A percentile compares a stretch with the other conserved stretches of the same genome.
These are phyloP conservation scores for Syngnathus scovelli DNA, from an alignment of 2,113 vertebrate species.

Conservation along the genomic window DNA sequence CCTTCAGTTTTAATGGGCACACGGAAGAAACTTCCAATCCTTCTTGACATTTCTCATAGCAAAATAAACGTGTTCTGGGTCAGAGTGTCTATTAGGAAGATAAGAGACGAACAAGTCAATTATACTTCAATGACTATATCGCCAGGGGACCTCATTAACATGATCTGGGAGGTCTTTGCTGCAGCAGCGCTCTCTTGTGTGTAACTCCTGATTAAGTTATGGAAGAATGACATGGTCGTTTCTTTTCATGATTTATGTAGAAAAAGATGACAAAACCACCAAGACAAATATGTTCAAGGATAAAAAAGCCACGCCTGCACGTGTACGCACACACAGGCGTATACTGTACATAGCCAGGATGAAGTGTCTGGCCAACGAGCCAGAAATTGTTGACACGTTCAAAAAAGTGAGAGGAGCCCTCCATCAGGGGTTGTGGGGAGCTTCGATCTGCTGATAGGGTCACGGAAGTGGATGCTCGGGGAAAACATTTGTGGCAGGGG, in stretches of 20 bases:
- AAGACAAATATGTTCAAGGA: slow-evolving; percentile 51
- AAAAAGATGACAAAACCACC: slow-evolving; percentile 38
- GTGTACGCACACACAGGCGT: slow-evolving; percentile 31
- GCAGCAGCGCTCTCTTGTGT: slow-evolving; percentile 78
- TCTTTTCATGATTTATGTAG: slow-evolving; percentile 56
- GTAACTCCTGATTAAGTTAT: slow-evolving; percentile 91
- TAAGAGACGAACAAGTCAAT: slow-evolving; percentile 98
- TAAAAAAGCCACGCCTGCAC: slow-evolving; percentile 10
- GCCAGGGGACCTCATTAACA: slow-evolving; percentile 99
- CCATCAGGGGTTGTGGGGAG: slow-evolving; percentile 70
- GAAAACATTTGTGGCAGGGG: slow-evolving; percentile 80
- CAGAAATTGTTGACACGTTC: slow-evolving; percentile 83
- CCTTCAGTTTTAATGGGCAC: slow-evolving; percentile 96
- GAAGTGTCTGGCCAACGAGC: slow-evolving; percentile 76
- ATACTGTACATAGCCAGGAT: slow-evolving; percentile 66
- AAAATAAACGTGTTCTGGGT: slow-evolving; percentile 88
- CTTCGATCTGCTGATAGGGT: slow-evolving; percentile 78
- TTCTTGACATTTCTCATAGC: slow-evolving; percentile 98
- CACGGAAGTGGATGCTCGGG: slow-evolving; percentile 77
- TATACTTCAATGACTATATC: slow-evolving; percentile 97
- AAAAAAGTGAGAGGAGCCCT: slow-evolving; percentile 77
- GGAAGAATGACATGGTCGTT: slow-evolving; percentile 86
- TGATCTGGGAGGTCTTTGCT: slow-evolving; percentile 87
- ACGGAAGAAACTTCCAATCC: slow-evolving; percentile 88
- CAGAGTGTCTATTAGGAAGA: slow-evolving; percentile 98